Percentiles rank a stretch among this genome's conserved stretches.
Evolutionary conservation across 2,113 vertebrate genomes (phyloP).

Genomic region (Actinemys pallida): DNA sequence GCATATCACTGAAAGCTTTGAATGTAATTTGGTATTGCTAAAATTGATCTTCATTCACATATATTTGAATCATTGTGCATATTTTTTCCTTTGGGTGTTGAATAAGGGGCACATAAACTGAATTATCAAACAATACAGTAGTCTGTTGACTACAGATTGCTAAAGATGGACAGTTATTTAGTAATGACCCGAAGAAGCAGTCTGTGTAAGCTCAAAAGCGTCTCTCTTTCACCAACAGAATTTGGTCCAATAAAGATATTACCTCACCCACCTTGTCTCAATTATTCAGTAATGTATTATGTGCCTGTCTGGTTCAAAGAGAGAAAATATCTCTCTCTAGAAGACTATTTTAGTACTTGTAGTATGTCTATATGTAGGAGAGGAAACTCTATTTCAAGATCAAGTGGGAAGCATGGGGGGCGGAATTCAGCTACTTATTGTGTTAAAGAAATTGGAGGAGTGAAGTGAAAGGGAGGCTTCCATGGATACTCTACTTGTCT

Average conservation of each 20-base stretch:
- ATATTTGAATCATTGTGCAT: not conserved
- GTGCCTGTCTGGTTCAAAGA: too few species aligned
- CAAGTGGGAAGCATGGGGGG: too few species aligned
- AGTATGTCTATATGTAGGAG: too few species aligned
- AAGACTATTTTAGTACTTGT: too few species aligned
- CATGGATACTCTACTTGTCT: rapidly evolving
- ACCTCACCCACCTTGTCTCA: too few species aligned
- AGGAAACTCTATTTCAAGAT: too few species aligned
- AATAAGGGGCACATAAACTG: not conserved
- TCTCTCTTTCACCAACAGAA: too few species aligned
- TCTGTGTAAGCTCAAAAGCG: too few species aligned
- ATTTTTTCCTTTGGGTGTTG: not conserved
- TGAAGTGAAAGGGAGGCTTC: not conserved
- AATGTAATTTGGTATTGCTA: not conserved
- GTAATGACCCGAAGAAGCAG: not conserved
- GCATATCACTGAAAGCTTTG: not conserved
- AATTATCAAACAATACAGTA: not conserved
- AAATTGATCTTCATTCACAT: not conserved
- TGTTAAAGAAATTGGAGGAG: not conserved
- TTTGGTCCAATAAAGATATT: too few species aligned
- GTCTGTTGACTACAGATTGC: not conserved
- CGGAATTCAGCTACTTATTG: too few species aligned
- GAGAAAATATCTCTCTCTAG: too few species aligned
- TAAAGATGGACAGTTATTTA: not conserved
- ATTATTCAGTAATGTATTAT: too few species aligned